Evolutionary conservation across 2,797 vertebrate genomes (phyloP).

Genomic region (Sphaeramia orbicularis): DNA sequence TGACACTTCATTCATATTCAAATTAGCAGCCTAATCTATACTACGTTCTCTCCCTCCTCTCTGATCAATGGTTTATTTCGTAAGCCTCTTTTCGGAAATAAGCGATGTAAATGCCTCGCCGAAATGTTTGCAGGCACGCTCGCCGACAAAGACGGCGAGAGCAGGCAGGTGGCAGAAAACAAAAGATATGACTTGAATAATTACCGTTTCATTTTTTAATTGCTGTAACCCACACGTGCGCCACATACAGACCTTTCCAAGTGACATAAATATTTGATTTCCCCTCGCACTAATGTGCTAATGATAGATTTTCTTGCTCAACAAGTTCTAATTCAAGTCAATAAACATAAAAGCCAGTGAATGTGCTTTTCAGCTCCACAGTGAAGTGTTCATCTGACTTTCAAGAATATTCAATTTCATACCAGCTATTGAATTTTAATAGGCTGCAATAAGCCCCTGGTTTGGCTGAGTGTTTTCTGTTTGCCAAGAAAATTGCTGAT

Average conservation of each 20-base stretch:
- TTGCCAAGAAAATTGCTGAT: conserved; percentile 68
- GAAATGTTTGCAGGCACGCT: conserved; percentile 32
- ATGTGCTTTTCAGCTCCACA: conserved; percentile 40
- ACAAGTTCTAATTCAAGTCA: conserved; percentile 58
- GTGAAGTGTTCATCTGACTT: conserved; percentile 52
- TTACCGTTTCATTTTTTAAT: conserved; percentile 62
- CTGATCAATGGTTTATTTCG: conserved; percentile 65
- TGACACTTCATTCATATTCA: conserved; percentile 72
- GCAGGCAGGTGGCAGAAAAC: conserved; percentile 42
- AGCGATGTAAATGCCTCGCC: conserved; percentile 23
- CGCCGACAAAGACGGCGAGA: conserved; percentile 16
- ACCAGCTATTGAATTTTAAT: conserved; percentile 64
- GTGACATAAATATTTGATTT: conserved; percentile 64
- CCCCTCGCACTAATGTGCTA: conserved; percentile 48
- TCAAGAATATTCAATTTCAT: conserved; percentile 64
- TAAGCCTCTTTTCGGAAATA: conserved; percentile 48
- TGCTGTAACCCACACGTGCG: conserved; percentile 46
- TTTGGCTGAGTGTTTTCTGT: conserved; percentile 64
- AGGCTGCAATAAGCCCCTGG: conserved; percentile 59
- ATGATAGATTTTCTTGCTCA: conserved; percentile 60
- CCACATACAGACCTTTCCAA: conserved; percentile 40
- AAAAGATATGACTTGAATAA: conserved; percentile 57
- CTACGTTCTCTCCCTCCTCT: conserved; percentile 29
- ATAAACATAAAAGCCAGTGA: conserved; percentile 44
- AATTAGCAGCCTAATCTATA: conserved; percentile 62